A percentile compares a stretch with the other conserved stretches of the same genome.
Evolutionary conservation across 2,888 invertebrate species (phyloP).

Genomic region (Harpagoxenus sublaevis): DNA sequence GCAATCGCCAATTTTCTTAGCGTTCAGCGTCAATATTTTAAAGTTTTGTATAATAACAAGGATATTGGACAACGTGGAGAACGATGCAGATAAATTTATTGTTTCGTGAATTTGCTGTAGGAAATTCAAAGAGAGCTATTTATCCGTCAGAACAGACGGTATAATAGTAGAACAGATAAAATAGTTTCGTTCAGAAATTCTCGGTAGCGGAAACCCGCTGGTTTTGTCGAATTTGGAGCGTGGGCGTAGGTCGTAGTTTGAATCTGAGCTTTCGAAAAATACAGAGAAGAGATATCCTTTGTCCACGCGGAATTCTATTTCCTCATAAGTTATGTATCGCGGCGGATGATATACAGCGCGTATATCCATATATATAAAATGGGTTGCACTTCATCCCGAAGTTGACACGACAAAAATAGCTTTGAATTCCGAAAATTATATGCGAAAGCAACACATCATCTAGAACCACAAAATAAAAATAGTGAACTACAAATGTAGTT

Average conservation of each 20-base stretch:
- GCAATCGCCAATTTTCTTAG: not conserved
- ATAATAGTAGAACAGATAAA: constrained; percentile 35
- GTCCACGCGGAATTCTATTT: constrained; percentile 41
- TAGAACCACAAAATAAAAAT: not conserved
- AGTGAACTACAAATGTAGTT: not conserved
- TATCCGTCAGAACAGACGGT: constrained; percentile 18
- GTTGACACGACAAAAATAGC: constrained; percentile 11
- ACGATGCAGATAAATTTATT: constrained; percentile 33
- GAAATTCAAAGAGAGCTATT: constrained; percentile 14
- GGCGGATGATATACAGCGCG: not conserved
- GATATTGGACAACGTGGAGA: not conserved
- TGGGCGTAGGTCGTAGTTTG: not conserved
- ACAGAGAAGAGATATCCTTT: constrained; percentile 36
- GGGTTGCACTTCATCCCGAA: not conserved
- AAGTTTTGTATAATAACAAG: constrained; percentile 7
- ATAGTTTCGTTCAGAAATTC: constrained; percentile 26
- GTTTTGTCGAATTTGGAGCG: constrained; percentile 18
- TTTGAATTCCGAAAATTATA: not conserved
- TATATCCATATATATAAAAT: not conserved
- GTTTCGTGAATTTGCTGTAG: constrained; percentile 20
- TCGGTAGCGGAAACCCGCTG: constrained; percentile 16
- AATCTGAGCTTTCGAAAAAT: constrained; percentile 42
- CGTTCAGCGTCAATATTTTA: not conserved
- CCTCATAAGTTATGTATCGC: constrained; percentile 44
- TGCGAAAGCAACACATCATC: not conserved